A percentile compares a stretch with the other conserved stretches of the same genome.
Conservation (phyloP, 1,140 invertebrate species). For the Trachelipus rathkii region DNA sequence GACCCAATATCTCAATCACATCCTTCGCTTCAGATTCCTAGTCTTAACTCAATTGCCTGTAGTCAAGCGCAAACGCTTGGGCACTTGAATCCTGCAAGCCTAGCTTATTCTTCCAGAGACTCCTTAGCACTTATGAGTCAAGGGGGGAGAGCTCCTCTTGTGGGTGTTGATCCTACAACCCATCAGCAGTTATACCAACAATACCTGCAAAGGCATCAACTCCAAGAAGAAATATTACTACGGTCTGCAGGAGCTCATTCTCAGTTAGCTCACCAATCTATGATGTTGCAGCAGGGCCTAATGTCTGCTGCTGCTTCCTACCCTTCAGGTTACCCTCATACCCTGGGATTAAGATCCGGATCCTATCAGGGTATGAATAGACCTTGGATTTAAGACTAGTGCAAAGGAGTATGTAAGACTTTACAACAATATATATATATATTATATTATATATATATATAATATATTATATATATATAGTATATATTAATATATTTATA, state of each 20-base stretch:
- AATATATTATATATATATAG: constrained; percentile 15
- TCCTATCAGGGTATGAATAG: constrained; percentile 62
- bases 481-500: background rate
- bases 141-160: constrained; percentile 47
- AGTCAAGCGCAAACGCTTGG: constrained; percentile 42
- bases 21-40: constrained; percentile 42
- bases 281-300: constrained; percentile 57
- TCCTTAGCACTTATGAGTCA: constrained; percentile 53
- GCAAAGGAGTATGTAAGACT: background rate
- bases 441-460: constrained; percentile 15
- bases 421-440: background rate
- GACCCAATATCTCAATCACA: constrained; percentile 43
- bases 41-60: constrained; percentile 40
- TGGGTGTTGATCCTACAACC: constrained; percentile 47
- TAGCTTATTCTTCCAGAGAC: constrained; percentile 49
- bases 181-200: constrained; percentile 64
- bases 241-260: constrained; percentile 48
- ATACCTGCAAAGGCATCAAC: constrained; percentile 58
- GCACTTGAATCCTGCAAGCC: constrained; percentile 49
- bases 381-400: constrained; percentile 48
- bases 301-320: constrained; percentile 55
- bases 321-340: constrained; percentile 57
- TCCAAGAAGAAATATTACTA: constrained; percentile 56
- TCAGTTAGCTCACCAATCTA: constrained; percentile 50
- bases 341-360: constrained; percentile 60